These are phyloP conservation scores for Calliphora vicina DNA, from an alignment of 1,140 invertebrate species.

Conservation along the genomic window DNA sequence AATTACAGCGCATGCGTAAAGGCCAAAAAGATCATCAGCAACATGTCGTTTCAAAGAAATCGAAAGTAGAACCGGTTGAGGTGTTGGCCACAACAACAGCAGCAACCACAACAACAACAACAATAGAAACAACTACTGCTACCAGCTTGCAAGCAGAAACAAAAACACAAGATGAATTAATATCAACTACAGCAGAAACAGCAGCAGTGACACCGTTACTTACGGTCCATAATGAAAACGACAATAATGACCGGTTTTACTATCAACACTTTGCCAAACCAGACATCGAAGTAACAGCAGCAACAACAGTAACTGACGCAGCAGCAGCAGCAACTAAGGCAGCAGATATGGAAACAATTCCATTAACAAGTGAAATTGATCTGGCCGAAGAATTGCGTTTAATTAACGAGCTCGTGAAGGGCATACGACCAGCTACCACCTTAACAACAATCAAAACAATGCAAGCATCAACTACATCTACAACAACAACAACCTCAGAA, in stretches of 20 bases:
- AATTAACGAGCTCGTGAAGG: conserved; percentile 59
- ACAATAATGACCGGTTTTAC: conserved; percentile 56
- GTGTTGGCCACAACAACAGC: conserved; percentile 36
- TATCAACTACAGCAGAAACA: too few relatives aligned
- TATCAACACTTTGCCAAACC: conserved; percentile 47
- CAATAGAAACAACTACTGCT: too few relatives aligned
- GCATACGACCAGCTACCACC: conserved; percentile 36
- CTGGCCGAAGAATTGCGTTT: conserved; percentile 54
- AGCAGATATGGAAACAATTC: conserved; percentile 54
- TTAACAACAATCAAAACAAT: conserved; percentile 40
- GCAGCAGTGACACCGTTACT: conserved; percentile 35
- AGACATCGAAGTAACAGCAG: conserved; percentile 35
- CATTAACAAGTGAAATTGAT: conserved; percentile 50
- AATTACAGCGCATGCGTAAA: conserved; percentile 22
- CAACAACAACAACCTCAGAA: conserved; percentile 37
- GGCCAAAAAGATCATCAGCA: conserved; percentile 38
- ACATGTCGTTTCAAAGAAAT: conserved; percentile 53
- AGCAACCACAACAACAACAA: conserved; percentile 35
- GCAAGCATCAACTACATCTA: conserved; percentile 42
- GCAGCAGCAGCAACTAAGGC: conserved; percentile 37
- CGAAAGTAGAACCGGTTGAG: conserved; percentile 60
- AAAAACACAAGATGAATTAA: too few relatives aligned
- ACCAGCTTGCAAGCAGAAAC: not conserved
- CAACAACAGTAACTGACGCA: conserved; percentile 35
- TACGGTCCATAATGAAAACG: not conserved